Evolutionary conservation across 2,797 vertebrate genomes (phyloP).

Genomic region (Zalophus californianus): DNA sequence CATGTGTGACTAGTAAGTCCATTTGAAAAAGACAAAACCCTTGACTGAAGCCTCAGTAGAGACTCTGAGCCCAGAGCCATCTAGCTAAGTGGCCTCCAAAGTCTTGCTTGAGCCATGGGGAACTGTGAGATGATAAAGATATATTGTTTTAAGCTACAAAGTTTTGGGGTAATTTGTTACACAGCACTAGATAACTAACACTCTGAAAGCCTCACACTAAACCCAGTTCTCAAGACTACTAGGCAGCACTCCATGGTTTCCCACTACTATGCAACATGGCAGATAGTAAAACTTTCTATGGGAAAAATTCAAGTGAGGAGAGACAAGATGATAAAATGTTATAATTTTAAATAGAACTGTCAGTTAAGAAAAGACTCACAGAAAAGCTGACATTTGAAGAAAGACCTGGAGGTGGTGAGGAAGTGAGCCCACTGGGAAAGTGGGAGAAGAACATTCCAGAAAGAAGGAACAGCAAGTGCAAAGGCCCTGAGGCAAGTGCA

Average conservation of each 20-base stretch:
- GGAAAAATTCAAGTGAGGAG: neutral
- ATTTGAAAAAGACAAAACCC: neutral
- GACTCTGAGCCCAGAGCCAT: neutral
- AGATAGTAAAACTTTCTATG: no score
- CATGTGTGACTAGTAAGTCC: neutral
- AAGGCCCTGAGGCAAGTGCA: neutral
- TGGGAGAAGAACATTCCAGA: neutral
- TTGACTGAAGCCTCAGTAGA: neutral
- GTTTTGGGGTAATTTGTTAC: neutral
- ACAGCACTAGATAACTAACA: neutral
- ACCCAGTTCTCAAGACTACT: neutral
- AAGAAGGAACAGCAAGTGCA: neutral
- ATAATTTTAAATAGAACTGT: neutral
- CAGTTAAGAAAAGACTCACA: neutral
- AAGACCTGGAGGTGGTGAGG: neutral
- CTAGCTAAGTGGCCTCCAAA: no score
- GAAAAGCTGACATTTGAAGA: neutral
- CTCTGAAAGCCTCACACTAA: neutral
- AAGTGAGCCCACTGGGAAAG: neutral
- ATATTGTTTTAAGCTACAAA: neutral
- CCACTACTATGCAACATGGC: accelerated
- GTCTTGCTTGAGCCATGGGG: neutral
- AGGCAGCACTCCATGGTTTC: neutral
- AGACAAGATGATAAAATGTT: neutral
- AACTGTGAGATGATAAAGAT: neutral